Percentiles rank a stretch among this genome's conserved stretches.
These are phyloP conservation scores for Noctua janthe DNA, from an alignment of 2,888 invertebrate genomes.

Conservation along the genomic window DNA sequence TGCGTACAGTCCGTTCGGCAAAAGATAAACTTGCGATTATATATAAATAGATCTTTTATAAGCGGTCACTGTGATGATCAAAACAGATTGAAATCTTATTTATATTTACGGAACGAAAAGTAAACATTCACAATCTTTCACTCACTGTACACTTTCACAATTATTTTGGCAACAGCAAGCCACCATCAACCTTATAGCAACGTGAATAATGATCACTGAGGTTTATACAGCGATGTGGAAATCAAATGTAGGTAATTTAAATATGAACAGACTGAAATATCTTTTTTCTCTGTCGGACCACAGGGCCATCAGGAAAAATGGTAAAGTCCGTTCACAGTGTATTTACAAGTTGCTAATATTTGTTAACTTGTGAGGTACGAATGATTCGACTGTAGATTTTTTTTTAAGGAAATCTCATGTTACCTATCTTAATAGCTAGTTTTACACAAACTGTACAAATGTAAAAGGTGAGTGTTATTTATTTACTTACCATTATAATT, in stretches of 20 bases:
- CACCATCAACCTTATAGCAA: neutral
- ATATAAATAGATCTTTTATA: slow-evolving; percentile 8
- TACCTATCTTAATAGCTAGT: neutral
- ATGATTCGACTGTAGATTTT: neutral
- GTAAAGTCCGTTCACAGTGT: neutral
- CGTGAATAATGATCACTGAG: neutral
- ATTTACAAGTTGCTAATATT: neutral
- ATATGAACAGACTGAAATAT: neutral
- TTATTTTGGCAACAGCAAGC: neutral
- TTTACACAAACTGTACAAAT: neutral
- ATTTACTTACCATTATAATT: slow-evolving; percentile 56
- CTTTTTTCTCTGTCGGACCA: neutral
- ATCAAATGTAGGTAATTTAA: neutral
- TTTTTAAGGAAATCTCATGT: neutral
- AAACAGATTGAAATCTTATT: neutral
- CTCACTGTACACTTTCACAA: neutral
- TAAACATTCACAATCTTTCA: neutral
- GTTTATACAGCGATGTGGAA: neutral
- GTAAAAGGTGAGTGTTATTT: neutral
- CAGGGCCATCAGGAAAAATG: neutral
- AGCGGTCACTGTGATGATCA: slow-evolving; percentile 12
- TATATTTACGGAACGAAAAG: neutral
- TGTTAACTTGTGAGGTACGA: neutral
- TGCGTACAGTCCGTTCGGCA: neutral
- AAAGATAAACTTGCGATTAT: slow-evolving; percentile 21